Base-by-base conservation (phyloP, 2,797 vertebrate species). In the Iguana delicatissima region DNA sequence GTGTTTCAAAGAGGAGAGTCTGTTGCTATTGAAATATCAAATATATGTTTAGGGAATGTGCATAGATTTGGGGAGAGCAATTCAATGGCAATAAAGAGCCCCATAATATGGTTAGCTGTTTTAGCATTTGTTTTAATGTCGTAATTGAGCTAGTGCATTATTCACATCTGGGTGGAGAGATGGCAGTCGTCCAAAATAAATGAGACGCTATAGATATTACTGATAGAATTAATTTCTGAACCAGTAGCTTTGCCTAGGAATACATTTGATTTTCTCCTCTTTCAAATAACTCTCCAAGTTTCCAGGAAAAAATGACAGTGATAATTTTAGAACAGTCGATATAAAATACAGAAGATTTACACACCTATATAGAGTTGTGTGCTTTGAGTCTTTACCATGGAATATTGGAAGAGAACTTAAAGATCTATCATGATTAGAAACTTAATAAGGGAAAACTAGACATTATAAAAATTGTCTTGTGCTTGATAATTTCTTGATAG, bases 21-120 rank as follows among this genome's bases (percentile, higher is more conserved):
- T 32, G 91, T 91, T 82, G 82, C 91, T 89, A 90, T 95, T 96
- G 92, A 96, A 96, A 96, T 96, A 96, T 18, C 57, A 96, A 46
- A 46, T 94, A 94, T 91, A 83, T 95, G 94, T 94, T 95, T 89
- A 91, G 80, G 89, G 26, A 24, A 50, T 14, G 42, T 29, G 16
- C 94, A 86, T 94, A 93, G 89, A 93, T 72, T 94, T 8, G 9
- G 86, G 85, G 89, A 89, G 73, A 92, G 62, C 59, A 59, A 52
- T 93, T 55, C 82, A 91, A 89, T 91, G 82, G 95, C 96, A 92
- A 82, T 82, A 89, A 85, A 92, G 87, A 90, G 9, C 86, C 74
- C 93, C 93, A 18, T 59, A 52, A 29, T 42, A 57, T 42, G 50
- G 72, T 38, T 73, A 88, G 84, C 84, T 85, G 86, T 12, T 81